Percentiles rank a stretch among this genome's conserved stretches.
Evolutionary conservation across 1,140 invertebrate species (phyloP).

Genomic region (Drosophila neocordata): DNA sequence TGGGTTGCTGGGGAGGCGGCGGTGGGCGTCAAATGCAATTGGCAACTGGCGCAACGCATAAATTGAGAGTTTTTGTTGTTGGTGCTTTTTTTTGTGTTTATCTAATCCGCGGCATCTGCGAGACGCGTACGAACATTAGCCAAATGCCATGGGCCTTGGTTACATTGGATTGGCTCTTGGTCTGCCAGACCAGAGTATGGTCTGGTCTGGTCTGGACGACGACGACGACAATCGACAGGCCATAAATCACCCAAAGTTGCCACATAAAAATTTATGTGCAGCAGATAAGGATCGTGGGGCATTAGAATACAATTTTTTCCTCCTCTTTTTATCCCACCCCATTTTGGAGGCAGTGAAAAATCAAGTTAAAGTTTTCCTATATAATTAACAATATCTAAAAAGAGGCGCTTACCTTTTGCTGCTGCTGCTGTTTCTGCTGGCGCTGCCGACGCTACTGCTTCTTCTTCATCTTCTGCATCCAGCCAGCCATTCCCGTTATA

Average conservation of each 20-base stretch:
- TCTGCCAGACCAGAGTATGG: conserved; percentile 11
- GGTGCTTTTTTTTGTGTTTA: conserved; percentile 23
- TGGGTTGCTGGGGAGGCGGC: neutral
- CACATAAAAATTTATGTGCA: conserved; percentile 77
- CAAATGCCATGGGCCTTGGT: conserved; percentile 36
- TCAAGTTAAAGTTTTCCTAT: conserved; percentile 4
- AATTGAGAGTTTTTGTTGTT: conserved; percentile 69
- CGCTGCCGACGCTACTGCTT: conserved; percentile 5
- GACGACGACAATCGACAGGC: conserved; percentile 78
- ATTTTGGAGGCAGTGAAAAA: conserved; percentile 29
- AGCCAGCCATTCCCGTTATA: conserved; percentile 69
- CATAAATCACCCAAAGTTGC: conserved; percentile 80
- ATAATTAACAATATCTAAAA: conserved; percentile 4
- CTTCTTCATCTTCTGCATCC: neutral
- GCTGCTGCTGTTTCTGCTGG: conserved; percentile 3
- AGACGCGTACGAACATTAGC: conserved; percentile 77
- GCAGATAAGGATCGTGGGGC: conserved; percentile 72
- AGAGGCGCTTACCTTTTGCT: conserved; percentile 5
- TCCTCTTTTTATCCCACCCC: neutral
- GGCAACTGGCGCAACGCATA: conserved; percentile 78
- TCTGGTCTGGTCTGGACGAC: conserved; percentile 44
- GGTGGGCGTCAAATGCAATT: conserved; percentile 51
- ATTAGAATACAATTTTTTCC: conserved; percentile 73
- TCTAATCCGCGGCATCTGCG: conserved; percentile 79
- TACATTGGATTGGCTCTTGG: neutral